phyloP scores from a whole-genome alignment of 2,113 vertebrate genomes.

The Telmatochromis sp. region DNA sequence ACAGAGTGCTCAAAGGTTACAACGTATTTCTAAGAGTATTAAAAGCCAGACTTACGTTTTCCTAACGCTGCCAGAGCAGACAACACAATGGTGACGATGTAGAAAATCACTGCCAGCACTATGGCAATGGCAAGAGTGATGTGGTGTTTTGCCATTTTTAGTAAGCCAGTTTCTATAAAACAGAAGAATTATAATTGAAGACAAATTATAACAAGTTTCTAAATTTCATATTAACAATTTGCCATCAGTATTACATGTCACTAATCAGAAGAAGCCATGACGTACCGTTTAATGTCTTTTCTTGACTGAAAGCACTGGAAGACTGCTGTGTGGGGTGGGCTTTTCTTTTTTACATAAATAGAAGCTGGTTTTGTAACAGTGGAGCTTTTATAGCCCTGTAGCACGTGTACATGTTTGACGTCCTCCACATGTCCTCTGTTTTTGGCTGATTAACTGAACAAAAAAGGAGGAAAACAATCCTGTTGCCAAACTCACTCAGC shows the following conservation, averaged over 20 bases:
- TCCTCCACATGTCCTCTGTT: background rate
- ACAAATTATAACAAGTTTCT: background rate
- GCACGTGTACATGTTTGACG: background rate
- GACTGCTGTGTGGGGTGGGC: background rate
- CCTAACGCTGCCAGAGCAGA: conserved; percentile 47
- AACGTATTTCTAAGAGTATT: background rate
- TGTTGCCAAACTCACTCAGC: background rate
- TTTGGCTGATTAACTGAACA: background rate
- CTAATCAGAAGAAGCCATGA: background rate
- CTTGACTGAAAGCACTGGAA: background rate
- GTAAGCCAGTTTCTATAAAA: background rate
- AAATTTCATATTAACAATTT: background rate
- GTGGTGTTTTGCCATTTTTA: conserved; percentile 46
- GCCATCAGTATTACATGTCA: background rate
- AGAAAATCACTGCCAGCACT: conserved; percentile 36
- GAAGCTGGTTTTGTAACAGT: conserved; percentile 6
- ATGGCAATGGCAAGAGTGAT: conserved; percentile 18
- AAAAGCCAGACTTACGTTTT: conserved; percentile 24
- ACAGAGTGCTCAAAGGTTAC: background rate
- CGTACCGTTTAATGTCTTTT: background rate
- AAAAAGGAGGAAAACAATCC: background rate
- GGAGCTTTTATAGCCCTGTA: background rate
- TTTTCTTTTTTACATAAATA: background rate
- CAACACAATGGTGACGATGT: conserved; percentile 41
- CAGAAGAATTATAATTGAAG: background rate